Base-by-base conservation (phyloP, 2,113 vertebrate species). In the Nestor notabilis region DNA sequence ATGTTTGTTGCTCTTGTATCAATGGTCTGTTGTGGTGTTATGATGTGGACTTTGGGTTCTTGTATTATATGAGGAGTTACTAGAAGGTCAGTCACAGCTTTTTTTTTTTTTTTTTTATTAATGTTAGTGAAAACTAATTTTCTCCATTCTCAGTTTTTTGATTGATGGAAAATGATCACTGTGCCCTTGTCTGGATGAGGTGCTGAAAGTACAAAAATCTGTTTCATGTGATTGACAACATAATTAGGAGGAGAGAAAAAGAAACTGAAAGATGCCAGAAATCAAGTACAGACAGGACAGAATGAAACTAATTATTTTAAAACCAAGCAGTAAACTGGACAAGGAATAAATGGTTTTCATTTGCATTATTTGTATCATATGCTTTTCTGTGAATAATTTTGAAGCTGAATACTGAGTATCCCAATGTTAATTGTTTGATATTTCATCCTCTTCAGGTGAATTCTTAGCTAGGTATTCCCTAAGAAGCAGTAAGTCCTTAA, bases 211-310 rank as follows among this genome's bases (percentile, higher is more conserved):
- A 85, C 37, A 85, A 29, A 63, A 47, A 81, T 56, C 25, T 27
- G 25, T 87, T 95, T 60, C 11, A 37, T 74, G 27, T 80, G 56
- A 88, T 46, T 93, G 69, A 88, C 78, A 90, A 10, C 25, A 61
- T 76, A 90, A 85, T 4, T 79, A 43, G n/a, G 37, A 71, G 83
- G 47, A 75, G 31, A n/a, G 61, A 81, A 78, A 82, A 64, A 69
- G 52, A 91, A 93, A 83, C 24, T 49, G 82, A 84, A 89, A 89
- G n/a, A 85, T 23, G 27, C 23, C 70, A 94, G 58, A 91, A 93
- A 65, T 28, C 2, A 2, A 63, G 13, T 79, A 76, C 41, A 84
- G 83, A 56, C 46, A 74, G 43, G 58, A 72, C 37, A 63, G 84
- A 74, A 79, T 39, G 31, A 83, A 84, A 64, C 52, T 37, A 29